Evolutionary conservation across 2,113 vertebrate species (phyloP), one percentile per base, ranked within the genome.

Genomic region (Anser brachyrhynchus): DNA sequence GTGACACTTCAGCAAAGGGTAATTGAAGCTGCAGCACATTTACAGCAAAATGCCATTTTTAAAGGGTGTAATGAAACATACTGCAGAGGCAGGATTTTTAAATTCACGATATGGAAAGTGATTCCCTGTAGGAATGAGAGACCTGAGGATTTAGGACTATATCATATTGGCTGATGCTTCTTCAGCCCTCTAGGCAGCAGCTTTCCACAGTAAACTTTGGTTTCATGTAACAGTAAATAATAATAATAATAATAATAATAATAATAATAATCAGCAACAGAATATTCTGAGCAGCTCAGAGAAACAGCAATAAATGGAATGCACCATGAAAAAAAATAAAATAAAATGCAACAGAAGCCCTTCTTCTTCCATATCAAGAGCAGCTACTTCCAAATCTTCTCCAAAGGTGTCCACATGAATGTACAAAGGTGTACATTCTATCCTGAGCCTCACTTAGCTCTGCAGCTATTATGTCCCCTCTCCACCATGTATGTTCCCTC

Each of bases 1-100:
- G n/a, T 86, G 84, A 93, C 69, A 71, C 87, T 96, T 94, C 67
- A 77, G 88, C 72, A 94, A 94, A 92, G 79, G 46, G 85, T 88
- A 94, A 77, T 71, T 93, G 90, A 95, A 94, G 75, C 79, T 80
- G n/a, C 57, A 81, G 71, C 89, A 93, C 84, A 39, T 83, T 90
- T 84, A 92, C 67, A 86, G 72, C 43, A 93, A 96, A 94, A 84
- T 86, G 46, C 65, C 79, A 69, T 95, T 96, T 96, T 94, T 88
- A 94, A 95, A 88, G 79, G 51, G 28, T 93, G 17, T 67, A 80
- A 77, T 90, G 91, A 91, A 94, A 93, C 55, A 21, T 77, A 55
- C 71, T 70, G 51, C 76, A 88, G 88, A 83, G 46, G 39, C 59
- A 90, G 15, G 28, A 71, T 66, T 93, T 95, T 96, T 93, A 80